Conservation (phyloP, 2,888 invertebrate species). For the Thysanoteuthis rhombus region DNA sequence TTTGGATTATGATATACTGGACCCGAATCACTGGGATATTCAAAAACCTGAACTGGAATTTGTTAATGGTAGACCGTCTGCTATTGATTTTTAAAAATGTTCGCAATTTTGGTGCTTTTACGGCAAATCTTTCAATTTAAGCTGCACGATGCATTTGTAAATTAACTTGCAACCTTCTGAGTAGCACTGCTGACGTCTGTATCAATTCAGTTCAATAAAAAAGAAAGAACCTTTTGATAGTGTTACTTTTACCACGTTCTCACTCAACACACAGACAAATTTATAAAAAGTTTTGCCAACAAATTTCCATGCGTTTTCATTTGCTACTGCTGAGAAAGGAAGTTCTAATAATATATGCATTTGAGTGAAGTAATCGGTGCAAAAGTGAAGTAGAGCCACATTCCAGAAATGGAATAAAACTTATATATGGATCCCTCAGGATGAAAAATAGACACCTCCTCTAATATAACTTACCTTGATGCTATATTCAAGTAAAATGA, state of each 20-base stretch:
- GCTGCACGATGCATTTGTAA: background rate
- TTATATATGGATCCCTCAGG: background rate
- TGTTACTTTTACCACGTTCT: background rate
- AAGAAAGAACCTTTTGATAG: background rate
- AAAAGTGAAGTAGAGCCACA: background rate
- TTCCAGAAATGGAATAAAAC: slow-evolving; percentile 12
- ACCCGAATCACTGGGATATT: background rate
- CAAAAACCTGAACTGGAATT: background rate
- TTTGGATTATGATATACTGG: background rate
- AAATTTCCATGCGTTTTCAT: background rate
- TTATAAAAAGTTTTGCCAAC: background rate
- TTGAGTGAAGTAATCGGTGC: background rate
- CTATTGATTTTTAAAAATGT: slow-evolving; percentile 12
- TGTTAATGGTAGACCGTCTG: background rate
- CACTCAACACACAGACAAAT: background rate
- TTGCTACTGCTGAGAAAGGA: background rate
- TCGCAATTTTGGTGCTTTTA: background rate
- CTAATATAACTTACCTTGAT: background rate
- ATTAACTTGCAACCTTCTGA: background rate
- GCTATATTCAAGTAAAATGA: background rate
- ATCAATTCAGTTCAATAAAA: background rate
- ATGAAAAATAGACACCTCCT: background rate
- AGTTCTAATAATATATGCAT: background rate
- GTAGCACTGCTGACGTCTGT: background rate
- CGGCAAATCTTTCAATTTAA: background rate